phyloP scores from a whole-genome alignment of 2,113 vertebrate genomes.

The Centrocercus urophasianus region DNA sequence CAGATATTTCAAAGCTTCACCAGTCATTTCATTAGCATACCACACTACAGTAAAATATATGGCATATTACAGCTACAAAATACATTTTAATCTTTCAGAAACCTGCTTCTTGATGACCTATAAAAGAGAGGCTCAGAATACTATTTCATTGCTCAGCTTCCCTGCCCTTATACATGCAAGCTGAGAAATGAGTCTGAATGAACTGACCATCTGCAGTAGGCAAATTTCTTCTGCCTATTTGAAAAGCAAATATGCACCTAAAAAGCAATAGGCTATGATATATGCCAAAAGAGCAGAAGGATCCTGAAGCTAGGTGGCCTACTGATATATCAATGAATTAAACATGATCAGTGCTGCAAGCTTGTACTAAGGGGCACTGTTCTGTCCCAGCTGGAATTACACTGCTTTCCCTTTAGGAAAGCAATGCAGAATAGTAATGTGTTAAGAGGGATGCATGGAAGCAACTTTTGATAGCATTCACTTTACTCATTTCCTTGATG shows the following conservation, averaged over 20 bases:
- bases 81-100: constrained; percentile 16
- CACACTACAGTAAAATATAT: background rate
- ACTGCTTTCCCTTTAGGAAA: background rate
- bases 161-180: background rate
- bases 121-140: background rate
- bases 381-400: background rate
- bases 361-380: background rate
- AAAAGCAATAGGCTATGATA: background rate
- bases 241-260: background rate
- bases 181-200: background rate
- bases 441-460: background rate
- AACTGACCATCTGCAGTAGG: background rate
- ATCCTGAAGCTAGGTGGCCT: background rate
- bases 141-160: background rate
- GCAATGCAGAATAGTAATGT: background rate
- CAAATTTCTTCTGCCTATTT: background rate
- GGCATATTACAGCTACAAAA: background rate
- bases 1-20: background rate
- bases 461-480: background rate
- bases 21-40: background rate
- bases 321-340: background rate
- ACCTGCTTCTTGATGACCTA: constrained; percentile 1
- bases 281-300: background rate
- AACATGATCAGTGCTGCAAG: background rate
- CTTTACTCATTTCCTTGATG: background rate